A percentile compares a stretch with the other conserved stretches of the same genome.
Evolutionary conservation across 2,888 invertebrate species (phyloP).

Genomic region (Cataglyphis cursor): DNA sequence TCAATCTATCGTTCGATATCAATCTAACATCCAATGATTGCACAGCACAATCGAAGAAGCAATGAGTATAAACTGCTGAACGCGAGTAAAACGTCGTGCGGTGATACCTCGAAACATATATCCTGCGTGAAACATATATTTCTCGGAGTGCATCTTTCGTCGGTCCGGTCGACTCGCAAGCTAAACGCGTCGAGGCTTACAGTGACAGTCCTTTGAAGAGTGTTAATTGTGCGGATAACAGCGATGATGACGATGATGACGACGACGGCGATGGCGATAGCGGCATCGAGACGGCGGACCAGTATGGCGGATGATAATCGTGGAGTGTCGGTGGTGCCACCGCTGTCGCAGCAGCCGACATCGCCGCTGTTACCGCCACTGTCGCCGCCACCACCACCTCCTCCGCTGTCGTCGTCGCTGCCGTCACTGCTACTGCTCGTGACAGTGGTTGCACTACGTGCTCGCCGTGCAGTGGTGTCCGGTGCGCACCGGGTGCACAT

Average conservation of each 20-base stretch:
- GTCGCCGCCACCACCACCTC: not conserved
- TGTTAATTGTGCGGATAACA: constrained; percentile 32
- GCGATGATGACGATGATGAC: constrained; percentile 20
- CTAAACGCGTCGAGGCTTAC: constrained; percentile 23
- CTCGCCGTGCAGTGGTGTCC: constrained; percentile 78
- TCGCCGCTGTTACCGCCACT: not conserved
- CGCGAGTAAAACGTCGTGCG: not conserved
- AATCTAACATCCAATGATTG: not conserved
- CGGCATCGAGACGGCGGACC: constrained; percentile 34
- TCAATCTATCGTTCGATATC: not conserved
- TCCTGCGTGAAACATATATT: not conserved
- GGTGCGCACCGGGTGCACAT: constrained; percentile 80
- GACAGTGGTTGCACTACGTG: constrained; percentile 69
- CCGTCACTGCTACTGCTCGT: constrained; percentile 52
- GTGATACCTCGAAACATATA: not conserved
- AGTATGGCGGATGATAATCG: constrained; percentile 47
- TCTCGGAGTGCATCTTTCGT: not conserved
- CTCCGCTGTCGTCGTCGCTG: not conserved
- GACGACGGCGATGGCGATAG: constrained; percentile 27
- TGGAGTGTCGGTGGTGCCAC: constrained; percentile 52
- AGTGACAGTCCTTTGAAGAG: constrained; percentile 40
- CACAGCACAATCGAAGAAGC: not conserved
- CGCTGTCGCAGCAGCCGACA: constrained; percentile 42
- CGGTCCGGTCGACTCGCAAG: not conserved
- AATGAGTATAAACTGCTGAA: constrained; percentile 1